Evolutionary conservation across 1,140 invertebrate genomes (phyloP).

Genomic region (Myzus persicae): DNA sequence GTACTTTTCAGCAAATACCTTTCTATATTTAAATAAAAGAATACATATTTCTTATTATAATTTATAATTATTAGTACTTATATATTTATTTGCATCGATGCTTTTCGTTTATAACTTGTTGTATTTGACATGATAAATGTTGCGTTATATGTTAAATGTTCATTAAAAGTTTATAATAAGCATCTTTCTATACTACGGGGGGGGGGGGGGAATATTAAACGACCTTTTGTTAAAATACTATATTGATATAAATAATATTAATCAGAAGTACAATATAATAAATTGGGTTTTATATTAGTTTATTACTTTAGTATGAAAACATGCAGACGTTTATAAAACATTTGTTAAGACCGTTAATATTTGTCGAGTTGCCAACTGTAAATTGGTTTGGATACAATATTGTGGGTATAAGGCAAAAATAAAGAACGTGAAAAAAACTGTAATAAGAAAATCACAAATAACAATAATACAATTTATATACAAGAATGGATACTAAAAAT

Average conservation of each 20-base stretch:
- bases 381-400: background rate
- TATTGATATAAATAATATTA: background rate
- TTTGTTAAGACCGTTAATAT: background rate
- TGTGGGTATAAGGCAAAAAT: background rate
- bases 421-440: background rate
- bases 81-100: too few relatives aligned
- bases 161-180: background rate
- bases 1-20: background rate
- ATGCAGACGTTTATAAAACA: background rate
- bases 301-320: background rate
- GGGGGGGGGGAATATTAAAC: background rate
- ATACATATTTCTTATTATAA: background rate
- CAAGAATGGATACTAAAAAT: background rate
- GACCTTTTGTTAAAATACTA: background rate
- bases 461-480: background rate
- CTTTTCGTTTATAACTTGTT: too few relatives aligned
- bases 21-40: background rate
- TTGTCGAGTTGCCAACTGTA: background rate
- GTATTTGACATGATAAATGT: background rate
- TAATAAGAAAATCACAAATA: background rate
- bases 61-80: too few relatives aligned
- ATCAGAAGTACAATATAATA: background rate
- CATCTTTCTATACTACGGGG: background rate
- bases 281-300: background rate
- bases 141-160: background rate